Evolutionary conservation across 1,140 invertebrate species (phyloP).

Genomic region (Philotrypesis tridentata): DNA sequence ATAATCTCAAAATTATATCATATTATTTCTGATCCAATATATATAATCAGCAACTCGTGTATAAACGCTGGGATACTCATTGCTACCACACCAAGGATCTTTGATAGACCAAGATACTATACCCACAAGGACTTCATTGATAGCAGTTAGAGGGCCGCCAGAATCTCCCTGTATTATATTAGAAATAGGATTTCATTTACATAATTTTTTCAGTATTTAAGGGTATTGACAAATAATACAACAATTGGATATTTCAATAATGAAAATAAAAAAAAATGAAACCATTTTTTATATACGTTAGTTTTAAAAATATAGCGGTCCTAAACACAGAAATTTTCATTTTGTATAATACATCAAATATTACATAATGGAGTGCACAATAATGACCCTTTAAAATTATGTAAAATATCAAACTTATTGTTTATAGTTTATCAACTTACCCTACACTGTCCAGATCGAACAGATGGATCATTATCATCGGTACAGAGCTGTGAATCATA

Average conservation of each 20-base stretch:
- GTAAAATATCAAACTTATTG: too few relatives aligned
- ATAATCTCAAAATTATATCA: not conserved
- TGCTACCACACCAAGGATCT: not conserved
- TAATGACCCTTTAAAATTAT: too few relatives aligned
- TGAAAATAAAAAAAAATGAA: too few relatives aligned
- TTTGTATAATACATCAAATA: too few relatives aligned
- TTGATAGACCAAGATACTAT: constrained; percentile 11
- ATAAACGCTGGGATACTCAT: not conserved
- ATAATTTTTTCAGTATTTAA: too few relatives aligned
- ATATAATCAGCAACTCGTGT: constrained; percentile 1
- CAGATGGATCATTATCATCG: not conserved
- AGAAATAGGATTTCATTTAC: not conserved
- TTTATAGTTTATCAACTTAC: not conserved
- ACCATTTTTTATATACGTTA: too few relatives aligned
- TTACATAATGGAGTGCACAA: too few relatives aligned
- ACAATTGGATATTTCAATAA: too few relatives aligned
- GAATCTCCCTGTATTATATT: not conserved
- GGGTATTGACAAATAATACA: too few relatives aligned
- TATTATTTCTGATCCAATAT: not conserved
- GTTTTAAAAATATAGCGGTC: too few relatives aligned
- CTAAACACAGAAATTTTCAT: too few relatives aligned
- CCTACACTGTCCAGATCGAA: not conserved
- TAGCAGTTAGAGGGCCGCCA: not conserved
- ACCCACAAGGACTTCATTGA: not conserved
- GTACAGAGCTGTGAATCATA: not conserved